Conservation (phyloP, 92 coral and sea anemone genomes). For the Phenganax stokvisi region DNA sequence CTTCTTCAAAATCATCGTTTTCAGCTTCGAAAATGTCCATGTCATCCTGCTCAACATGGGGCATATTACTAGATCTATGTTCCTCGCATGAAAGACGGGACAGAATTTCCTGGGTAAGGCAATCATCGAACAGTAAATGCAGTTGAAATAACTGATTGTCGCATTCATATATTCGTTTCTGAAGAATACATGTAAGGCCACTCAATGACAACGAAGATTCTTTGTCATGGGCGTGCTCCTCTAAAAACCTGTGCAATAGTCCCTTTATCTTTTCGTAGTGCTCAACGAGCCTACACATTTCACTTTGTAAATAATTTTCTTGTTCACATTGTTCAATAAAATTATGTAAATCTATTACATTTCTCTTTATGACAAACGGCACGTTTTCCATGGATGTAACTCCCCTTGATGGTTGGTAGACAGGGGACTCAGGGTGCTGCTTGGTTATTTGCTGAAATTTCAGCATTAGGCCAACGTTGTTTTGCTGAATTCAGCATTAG, state of each 20-base stretch:
- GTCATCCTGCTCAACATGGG: too few relatives aligned
- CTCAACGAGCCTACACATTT: slow-evolving; percentile 1
- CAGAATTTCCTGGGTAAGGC: neutral
- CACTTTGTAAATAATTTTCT: neutral
- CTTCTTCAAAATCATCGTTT: neutral
- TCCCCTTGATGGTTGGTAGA: neutral
- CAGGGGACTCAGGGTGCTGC: neutral
- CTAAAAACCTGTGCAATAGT: neutral
- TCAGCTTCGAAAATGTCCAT: too few relatives aligned
- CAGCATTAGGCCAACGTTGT: too few relatives aligned
- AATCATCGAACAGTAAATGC: neutral
- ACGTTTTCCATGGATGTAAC: neutral
- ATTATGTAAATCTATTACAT: slow-evolving; percentile 1
- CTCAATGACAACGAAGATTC: neutral
- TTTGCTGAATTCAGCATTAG: too few relatives aligned
- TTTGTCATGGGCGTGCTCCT: neutral
- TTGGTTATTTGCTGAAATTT: too few relatives aligned
- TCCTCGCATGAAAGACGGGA: neutral
- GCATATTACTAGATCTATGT: neutral
- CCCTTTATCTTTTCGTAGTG: neutral
- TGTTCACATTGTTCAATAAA: slow-evolving; percentile 15
- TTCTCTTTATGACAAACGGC: neutral
- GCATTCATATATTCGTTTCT: neutral
- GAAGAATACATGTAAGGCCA: slow-evolving; percentile 2
- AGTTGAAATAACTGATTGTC: neutral